A percentile compares a stretch with the other conserved stretches of the same genome.
Evolutionary conservation across 2,888 invertebrate genomes (phyloP).

Genomic region (Caenorhabditis japonica): DNA sequence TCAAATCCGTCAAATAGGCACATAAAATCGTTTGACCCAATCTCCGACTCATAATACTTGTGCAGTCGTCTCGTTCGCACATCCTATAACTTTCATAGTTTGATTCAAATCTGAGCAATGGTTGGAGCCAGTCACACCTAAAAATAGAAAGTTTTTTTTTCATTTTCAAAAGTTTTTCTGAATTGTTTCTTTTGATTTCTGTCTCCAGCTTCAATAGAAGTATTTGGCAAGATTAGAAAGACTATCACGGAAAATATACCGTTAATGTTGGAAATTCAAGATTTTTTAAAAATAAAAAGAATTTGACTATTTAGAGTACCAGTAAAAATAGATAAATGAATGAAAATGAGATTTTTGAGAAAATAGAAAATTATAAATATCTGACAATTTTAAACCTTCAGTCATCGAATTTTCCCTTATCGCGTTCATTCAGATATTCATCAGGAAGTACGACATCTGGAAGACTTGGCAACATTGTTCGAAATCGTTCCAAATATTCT

Average conservation of each 20-base stretch:
- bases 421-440: background rate
- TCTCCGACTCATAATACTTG: constrained; percentile 20
- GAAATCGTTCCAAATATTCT: background rate
- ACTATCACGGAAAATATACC: no score
- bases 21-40: constrained; percentile 43
- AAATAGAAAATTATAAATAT: background rate
- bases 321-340: no score
- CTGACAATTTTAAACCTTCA: background rate
- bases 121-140: no score
- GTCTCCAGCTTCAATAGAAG: no score
- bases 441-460: background rate
- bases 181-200: no score
- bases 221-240: no score
- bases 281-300: no score
- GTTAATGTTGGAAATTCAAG: no score
- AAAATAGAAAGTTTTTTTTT: no score
- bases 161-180: no score
- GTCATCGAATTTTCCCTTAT: background rate
- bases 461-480: background rate
- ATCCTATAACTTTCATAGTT: constrained; percentile 19
- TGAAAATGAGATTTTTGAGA: no score
- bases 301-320: no score
- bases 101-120: background rate
- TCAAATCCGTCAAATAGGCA: constrained; percentile 21
- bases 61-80: constrained; percentile 53